Evolutionary conservation across 2,797 vertebrate species (phyloP).

Genomic region (Gallinago nigripennis): DNA sequence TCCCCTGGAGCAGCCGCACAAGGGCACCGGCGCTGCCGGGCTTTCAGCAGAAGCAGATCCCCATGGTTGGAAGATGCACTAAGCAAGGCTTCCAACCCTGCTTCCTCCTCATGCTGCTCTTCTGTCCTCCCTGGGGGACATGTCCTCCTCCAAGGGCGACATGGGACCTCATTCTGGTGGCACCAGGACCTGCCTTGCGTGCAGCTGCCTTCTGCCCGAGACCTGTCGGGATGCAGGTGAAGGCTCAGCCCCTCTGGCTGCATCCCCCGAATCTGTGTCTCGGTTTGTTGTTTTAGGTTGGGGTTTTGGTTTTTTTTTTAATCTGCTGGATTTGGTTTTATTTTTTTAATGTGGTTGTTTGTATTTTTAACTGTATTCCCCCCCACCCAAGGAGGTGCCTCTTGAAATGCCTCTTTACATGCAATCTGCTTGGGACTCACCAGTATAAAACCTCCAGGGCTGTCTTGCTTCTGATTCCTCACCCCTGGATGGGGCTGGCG

Average conservation of each 20-base stretch:
- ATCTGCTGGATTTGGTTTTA: slow-evolving; percentile 26
- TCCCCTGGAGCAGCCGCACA: background rate
- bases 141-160: background rate
- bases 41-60: background rate
- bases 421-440: background rate
- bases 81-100: background rate
- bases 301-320: background rate
- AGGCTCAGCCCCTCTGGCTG: background rate
- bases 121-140: background rate
- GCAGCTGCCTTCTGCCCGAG: background rate
- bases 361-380: slow-evolving; percentile 17
- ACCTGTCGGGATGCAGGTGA: background rate
- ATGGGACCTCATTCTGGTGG: background rate
- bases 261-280: background rate
- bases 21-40: background rate
- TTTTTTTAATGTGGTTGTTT: slow-evolving; percentile 14
- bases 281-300: background rate
- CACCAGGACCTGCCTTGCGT: background rate
- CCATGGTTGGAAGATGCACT: background rate
- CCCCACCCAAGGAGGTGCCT: background rate
- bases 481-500: background rate
- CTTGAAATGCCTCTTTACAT: background rate
- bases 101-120: background rate
- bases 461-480: background rate
- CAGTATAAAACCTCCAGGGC: background rate